Conservation (phyloP, 1,140 invertebrate species). For the Adelges cooleyi region DNA sequence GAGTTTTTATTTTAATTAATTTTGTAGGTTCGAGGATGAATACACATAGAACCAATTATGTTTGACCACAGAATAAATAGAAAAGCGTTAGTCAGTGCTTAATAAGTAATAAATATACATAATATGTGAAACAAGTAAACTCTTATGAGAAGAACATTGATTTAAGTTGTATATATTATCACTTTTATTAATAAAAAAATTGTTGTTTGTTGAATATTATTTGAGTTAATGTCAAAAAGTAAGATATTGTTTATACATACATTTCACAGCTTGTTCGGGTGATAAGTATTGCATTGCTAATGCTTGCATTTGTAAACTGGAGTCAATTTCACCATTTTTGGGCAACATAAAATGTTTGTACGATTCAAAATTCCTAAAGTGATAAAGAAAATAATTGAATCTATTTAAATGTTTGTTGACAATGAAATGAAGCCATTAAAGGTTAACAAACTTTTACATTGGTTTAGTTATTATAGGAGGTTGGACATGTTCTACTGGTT, state of each 20-base stretch:
- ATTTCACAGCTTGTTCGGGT: conserved; percentile 8
- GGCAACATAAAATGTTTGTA: conserved; percentile 6
- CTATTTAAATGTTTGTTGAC: background rate
- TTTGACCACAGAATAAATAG: no score
- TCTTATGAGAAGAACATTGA: background rate
- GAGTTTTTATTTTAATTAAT: no score
- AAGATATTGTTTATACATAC: background rate
- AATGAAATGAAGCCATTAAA: background rate
- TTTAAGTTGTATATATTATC: background rate
- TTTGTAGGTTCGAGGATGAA: no score
- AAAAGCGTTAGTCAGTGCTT: no score
- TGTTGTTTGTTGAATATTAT: background rate
- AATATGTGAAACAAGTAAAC: no score
- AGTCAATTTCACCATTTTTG: conserved; percentile 20
- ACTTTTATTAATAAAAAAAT: background rate
- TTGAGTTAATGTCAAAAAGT: background rate
- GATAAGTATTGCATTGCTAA: conserved; percentile 29
- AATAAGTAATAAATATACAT: no score
- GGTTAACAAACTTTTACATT: background rate
- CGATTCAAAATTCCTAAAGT: background rate
- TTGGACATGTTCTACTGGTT: conserved; percentile 1
- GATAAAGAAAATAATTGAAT: background rate
- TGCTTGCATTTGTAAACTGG: conserved; percentile 29
- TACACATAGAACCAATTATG: no score
- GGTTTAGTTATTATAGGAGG: background rate